Base-by-base conservation (phyloP, 2,113 vertebrate species). In the Dicrurus megarhynchus region DNA sequence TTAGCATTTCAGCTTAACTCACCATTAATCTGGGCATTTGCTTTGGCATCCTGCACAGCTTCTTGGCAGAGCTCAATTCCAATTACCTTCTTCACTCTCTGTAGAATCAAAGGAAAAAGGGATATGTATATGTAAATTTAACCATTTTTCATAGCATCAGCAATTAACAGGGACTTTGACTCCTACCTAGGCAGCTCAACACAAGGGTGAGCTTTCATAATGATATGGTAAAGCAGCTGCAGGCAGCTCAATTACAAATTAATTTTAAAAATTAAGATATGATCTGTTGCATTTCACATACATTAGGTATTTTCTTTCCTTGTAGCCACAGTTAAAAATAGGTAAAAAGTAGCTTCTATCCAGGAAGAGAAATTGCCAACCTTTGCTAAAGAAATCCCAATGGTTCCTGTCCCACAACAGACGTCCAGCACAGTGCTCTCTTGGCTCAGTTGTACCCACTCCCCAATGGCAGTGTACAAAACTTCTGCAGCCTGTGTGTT, bases 371-470 rank as follows among this genome's bases (percentile, higher is more conserved):
- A 49, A 39, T 9, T 10, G 11, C 96, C 94, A 15, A 94, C 99
- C 98, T 98, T 99, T 11, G 99, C 99, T 85, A 99, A 95, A n/a
- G 99, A 99, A 89, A 99, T 98, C 55, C 99, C 99, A 8, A 99
- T 99, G 81, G 99, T 99, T 88, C 99, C 99, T 0, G 99, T 99
- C 30, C 99, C 99, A 19, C 99, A 99, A 93, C 99, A 99, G 21
- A 99, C 98, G 13, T 99, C 99, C 89, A 99, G 97, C 9, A 99
- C 98, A 0, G 98, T 99, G 95, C 98, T 99, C 79, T 98, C 98
- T 3, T 96, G 87, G 35, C 98, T 98, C 97, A 99, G 97, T 32
- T 99, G 98, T 1, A 98, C 99, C 99, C 99, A 99, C 32, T 99
- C 99, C 57, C 97, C 98, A 32, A 99, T 99, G 53, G 98, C 95